Evolutionary conservation across 2,797 vertebrate species (phyloP), one percentile per base, ranked within the genome.

Genomic region (Oryzias dopingdopingensis): DNA sequence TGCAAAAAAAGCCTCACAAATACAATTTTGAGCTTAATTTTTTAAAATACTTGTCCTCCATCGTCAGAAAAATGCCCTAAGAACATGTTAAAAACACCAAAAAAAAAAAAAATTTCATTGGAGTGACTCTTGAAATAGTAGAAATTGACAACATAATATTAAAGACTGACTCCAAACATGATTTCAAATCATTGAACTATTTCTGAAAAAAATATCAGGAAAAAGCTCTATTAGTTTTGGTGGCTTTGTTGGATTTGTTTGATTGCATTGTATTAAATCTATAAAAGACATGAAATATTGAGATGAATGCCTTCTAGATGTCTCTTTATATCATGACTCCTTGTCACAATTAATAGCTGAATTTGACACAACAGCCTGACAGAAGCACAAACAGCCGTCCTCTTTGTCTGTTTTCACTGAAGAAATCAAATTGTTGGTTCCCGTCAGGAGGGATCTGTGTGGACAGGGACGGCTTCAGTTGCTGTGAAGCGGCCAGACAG

Each of bases 401-500:
- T 17, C 16, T 16, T 5, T 45, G 6, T n/a, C 18, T 45, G 5
- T 7, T 44, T 18, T 45, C 17, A 18, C 6, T 8, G 1, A 22
- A 46, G 4, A 42, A 44, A 42, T 23, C 37, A 44, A 69, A 29
- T 45, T 47, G 53, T 61, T 67, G 10, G 29, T 13, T 37, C 32
- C 32, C 10, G 10, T 37, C 32, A 12, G 32, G 32, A 37, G 32
- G 32, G 62, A 18, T 61, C 48, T 22, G 12, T 17, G 3, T 5
- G 17, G 59, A 49, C 26, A 22, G 18, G 56, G 29, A 2, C 41
- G 0, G 20, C 60, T 62, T 17, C 0, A 29, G 4, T 50, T 37
- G 52, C 10, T 1, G 43, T 5, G 42, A 73, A 37, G 68, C 62
- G 45, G 65, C 53, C 7, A 58, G 76, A 63, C 47, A 20, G 62